Evolutionary conservation across 2,797 vertebrate species (phyloP).

Genomic region (Lutjanus argentimaculatus): DNA sequence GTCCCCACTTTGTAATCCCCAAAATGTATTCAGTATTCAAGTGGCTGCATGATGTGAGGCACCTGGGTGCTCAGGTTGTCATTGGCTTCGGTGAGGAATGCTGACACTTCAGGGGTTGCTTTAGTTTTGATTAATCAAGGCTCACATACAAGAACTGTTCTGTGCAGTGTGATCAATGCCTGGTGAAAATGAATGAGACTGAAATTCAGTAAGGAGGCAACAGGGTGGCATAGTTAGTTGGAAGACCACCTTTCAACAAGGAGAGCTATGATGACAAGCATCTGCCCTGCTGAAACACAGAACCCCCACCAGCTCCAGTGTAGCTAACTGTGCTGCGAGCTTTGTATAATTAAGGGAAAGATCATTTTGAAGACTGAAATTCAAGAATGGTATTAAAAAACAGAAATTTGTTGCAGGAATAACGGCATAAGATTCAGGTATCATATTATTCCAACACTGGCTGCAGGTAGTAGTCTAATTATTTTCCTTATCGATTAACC

Average conservation of each 20-base stretch:
- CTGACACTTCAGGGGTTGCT: neutral
- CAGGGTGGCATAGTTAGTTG: constrained; percentile 3
- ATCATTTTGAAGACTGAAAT: neutral
- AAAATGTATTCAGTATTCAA: neutral
- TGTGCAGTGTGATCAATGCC: constrained; percentile 10
- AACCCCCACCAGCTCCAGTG: neutral
- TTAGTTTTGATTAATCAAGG: constrained; percentile 32
- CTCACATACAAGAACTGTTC: neutral
- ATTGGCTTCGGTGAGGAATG: constrained; percentile 5
- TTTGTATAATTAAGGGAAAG: neutral
- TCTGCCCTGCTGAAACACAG: neutral
- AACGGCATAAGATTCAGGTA: neutral
- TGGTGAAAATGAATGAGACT: constrained; percentile 38
- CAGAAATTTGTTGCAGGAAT: no score
- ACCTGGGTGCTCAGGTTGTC: constrained; percentile 16
- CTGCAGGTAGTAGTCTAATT: neutral
- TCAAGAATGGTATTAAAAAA: no score
- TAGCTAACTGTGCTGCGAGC: neutral
- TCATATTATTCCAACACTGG: neutral
- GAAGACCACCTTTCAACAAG: constrained; percentile 20
- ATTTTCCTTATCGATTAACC: neutral
- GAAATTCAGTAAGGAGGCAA: constrained; percentile 31
- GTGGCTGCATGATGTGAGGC: constrained; percentile 1
- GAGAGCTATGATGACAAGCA: constrained; percentile 8
- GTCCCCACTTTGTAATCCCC: neutral